Evolutionary conservation across 2,888 invertebrate species (phyloP), one percentile per base, ranked within the genome.

Genomic region (Acronicta aceris): DNA sequence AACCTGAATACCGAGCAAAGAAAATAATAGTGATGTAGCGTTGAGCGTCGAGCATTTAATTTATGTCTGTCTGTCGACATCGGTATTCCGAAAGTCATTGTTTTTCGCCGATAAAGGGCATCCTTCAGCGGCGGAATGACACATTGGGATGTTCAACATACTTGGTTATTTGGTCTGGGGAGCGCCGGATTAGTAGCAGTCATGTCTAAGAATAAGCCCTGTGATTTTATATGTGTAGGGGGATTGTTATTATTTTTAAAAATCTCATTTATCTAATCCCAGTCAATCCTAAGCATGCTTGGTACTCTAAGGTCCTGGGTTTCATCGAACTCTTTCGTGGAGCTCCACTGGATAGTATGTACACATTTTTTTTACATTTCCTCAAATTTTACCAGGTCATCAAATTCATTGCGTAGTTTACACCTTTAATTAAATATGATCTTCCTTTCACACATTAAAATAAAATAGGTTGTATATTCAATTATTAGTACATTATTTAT

Each of bases 1-100:
- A 60, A 73, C 78, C 76, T 65, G 68, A 78, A 78, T 78, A 75
- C 78, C 79, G 47, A 50, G 42, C 42, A 15, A 13, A 50, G 58
- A 65, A 79, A 76, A 77, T 70, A 68, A 67, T 62, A 74, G 50
- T 51, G 56, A 25, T 46, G 45, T 46, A 33, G 45, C 38, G 68
- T 71, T 55, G 52, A 66, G 59, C 38, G 50, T 58, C 55, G 15
- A 21, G 49, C 15, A 27, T 48, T 59, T 79, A 66, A 76, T 79
- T 66, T 76, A 76, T 79, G 49, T 27, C 40, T 12, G 41, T 40
- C 43, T 41, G 51, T 16, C 53, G 65, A 59, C 68, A 55, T 59
- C 25, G 61, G 61, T 62, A 78, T 78, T 64, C 59, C 43, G 51
- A 16, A 55, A 60, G 73, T 64, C 55, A 76, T 76, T 71, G 79